Conservation (phyloP, 2,113 vertebrate species). For the Labrus mixtus region DNA sequence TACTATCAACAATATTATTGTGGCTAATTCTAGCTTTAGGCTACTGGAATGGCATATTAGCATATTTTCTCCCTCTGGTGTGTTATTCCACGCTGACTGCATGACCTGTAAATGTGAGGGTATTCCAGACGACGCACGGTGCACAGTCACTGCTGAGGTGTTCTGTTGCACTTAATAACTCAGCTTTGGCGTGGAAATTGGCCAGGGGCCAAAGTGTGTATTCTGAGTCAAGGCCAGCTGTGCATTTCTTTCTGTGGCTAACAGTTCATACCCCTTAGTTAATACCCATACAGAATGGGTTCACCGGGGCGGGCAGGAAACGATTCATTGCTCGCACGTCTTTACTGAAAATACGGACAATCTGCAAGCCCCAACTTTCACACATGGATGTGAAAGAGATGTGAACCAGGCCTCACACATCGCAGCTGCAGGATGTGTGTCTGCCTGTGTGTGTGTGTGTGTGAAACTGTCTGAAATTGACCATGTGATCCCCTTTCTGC, state of each 20-base stretch:
- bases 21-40: conserved; percentile 21
- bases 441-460: conserved; percentile 38
- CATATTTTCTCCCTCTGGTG: conserved; percentile 23
- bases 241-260: conserved; percentile 65
- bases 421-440: conserved; percentile 65
- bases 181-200: conserved; percentile 56
- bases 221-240: conserved; percentile 74
- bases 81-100: conserved; percentile 46
- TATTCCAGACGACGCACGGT: conserved; percentile 23
- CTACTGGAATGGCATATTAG: conserved; percentile 10
- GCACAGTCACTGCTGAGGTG: conserved; percentile 66
- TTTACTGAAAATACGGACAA: conserved; percentile 54
- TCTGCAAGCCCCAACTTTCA: conserved; percentile 58
- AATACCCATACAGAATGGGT: conserved; percentile 53
- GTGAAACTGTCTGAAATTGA: conserved; percentile 44
- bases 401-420: conserved; percentile 69
- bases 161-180: conserved; percentile 75
- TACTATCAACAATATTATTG: conserved; percentile 39
- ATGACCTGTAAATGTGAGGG: conserved; percentile 29
- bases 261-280: conserved; percentile 51
- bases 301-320: conserved; percentile 73
- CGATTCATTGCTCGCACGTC: conserved; percentile 69
- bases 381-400: conserved; percentile 64
- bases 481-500: conserved; percentile 45
- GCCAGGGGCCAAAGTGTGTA: conserved; percentile 60